Base-by-base conservation (phyloP, 92 coral and sea anemone species). In the Phenganax subtilis region DNA sequence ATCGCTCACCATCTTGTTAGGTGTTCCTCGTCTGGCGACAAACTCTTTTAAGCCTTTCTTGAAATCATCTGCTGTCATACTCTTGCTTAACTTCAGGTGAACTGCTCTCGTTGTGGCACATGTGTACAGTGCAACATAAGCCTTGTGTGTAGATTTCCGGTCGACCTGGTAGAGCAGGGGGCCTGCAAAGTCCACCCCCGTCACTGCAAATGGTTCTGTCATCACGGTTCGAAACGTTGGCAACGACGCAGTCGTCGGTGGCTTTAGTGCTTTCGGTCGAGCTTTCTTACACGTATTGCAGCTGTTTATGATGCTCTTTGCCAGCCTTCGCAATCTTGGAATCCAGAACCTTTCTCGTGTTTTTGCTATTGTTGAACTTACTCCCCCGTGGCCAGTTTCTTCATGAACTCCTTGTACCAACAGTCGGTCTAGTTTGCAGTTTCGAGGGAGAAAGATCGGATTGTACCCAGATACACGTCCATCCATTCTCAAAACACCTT, bases 81-180 rank as follows among this genome's bases (percentile, higher is more conserved):
- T 80, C 28, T 61, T 59, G 20, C 82, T 75, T 10, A 88, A 80
- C 75, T 65, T 88, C 59, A 88, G 62, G 77, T 88, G 88, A 10
- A 88, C 91, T 7, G 91, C 91, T 53, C 91, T 66, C 8, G 88
- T 88, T 12, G 84, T 81, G 0, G 91, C 87, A 66, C 91, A 88
- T 52, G 91, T 85, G 78, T 85, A 88, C 75, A 88, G 80, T 44
- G 86, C 82, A n/a, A 88, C 31, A 59, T 88, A 88, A 0, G 85
- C 86, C 60, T 77, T 77, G 58, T 77, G 44, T 12, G 67, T 60
- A 10, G 25, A 74, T 11, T 67, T 64, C 61, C 60, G 80, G 27
- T 28, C 30, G 15, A 11, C 12, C 9, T 31, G 31, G 75, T 71
- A 44, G 37, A 30, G 51, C 0, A 31, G 6, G 27, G 75, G 31